Conservation (phyloP, 1,140 invertebrate genomes). For the Heliconius himera region DNA sequence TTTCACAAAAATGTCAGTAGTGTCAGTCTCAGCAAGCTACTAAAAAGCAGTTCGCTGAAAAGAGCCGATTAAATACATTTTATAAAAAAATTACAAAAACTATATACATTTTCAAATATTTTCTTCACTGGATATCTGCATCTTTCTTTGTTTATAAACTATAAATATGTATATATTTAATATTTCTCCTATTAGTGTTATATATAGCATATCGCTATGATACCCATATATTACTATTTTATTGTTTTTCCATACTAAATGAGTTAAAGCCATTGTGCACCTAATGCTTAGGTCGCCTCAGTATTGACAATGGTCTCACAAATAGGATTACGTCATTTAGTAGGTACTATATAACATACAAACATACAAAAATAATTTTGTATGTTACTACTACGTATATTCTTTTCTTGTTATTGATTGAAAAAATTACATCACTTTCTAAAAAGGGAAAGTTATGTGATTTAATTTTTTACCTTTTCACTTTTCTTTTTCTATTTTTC, state of each 20-base stretch:
- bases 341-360: neutral
- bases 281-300: neutral
- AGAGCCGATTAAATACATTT: no score
- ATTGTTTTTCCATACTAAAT: neutral
- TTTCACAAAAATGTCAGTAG: no score
- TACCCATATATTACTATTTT: neutral
- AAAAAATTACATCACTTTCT: neutral
- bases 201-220: neutral
- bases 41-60: no score
- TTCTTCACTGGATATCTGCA: no score
- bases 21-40: no score
- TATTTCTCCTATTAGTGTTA: neutral
- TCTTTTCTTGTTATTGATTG: neutral
- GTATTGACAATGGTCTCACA: slow-evolving; percentile 8
- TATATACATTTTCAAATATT: no score
- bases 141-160: no score
- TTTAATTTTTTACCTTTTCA: neutral
- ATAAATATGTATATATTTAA: neutral
- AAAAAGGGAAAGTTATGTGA: neutral
- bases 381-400: neutral
- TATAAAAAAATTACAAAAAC: no score
- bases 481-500: no score
- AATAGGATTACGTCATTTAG: neutral
- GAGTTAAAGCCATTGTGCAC: neutral
- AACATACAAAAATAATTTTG: neutral